phyloP scores from a whole-genome alignment of 2,113 vertebrate species.

The Pontoporia blainvillei region DNA sequence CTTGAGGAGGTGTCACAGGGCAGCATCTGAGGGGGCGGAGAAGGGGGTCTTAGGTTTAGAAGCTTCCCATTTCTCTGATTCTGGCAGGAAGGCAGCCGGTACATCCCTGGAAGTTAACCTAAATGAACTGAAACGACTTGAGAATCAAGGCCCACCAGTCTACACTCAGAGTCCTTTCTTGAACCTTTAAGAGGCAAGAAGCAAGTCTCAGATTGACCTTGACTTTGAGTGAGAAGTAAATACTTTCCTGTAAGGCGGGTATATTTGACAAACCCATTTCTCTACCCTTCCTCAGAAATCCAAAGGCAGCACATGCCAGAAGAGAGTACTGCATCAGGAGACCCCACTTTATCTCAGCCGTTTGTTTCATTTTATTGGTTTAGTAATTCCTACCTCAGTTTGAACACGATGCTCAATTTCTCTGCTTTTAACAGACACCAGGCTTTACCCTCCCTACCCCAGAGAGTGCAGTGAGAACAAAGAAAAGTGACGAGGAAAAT shows the following conservation, averaged over 20 bases:
- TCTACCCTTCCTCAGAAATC: background rate
- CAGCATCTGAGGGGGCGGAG: background rate
- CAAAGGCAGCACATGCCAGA: background rate
- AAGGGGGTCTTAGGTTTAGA: background rate
- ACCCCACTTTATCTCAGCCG: background rate
- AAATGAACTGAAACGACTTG: background rate
- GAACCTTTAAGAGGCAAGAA: background rate
- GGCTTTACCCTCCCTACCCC: background rate
- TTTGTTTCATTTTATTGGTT: background rate
- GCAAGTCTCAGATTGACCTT: background rate
- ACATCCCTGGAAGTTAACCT: background rate
- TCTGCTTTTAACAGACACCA: background rate
- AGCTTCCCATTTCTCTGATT: background rate
- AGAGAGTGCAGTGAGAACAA: background rate
- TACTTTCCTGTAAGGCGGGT: background rate
- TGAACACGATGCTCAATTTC: background rate
- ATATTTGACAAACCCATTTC: background rate
- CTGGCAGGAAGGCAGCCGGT: background rate
- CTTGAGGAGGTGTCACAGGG: background rate
- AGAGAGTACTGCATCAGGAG: background rate
- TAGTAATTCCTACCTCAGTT: background rate
- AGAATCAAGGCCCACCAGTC: background rate
- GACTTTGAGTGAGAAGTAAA: background rate
- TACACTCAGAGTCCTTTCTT: background rate
- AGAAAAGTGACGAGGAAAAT: background rate